These are phyloP conservation scores for Oceanites oceanicus DNA, from an alignment of 2,113 vertebrate species.

Conservation along the genomic window DNA sequence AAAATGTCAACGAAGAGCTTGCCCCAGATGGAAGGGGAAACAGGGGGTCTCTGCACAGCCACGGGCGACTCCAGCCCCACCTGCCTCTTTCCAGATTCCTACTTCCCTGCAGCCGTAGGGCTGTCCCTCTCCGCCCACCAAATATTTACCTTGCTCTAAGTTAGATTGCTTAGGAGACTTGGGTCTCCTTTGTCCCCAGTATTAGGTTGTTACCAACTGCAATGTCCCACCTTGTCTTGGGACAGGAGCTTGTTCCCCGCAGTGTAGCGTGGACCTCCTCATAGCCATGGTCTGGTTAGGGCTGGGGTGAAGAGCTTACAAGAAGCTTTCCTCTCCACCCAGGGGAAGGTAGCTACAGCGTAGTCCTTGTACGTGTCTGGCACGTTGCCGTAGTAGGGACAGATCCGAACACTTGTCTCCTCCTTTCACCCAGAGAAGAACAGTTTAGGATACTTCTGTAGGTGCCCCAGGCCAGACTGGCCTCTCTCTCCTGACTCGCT, in stretches of 20 bases:
- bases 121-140: not conserved
- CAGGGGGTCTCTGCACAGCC: not conserved
- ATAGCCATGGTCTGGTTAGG: not conserved
- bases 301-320: not conserved
- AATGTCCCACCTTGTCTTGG: not conserved
- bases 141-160: not conserved
- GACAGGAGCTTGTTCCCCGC: not conserved
- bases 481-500: not conserved
- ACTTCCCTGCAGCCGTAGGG: not conserved
- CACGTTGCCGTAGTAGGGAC: fast-evolving
- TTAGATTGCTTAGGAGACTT: not conserved
- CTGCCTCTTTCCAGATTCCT: not conserved
- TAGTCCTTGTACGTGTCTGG: not conserved
- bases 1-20: not conserved
- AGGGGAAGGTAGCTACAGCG: not conserved
- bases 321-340: not conserved
- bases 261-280: not conserved
- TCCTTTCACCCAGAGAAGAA: not conserved
- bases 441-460: not conserved
- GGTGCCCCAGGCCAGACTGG: not conserved
- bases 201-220: not conserved
- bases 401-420: not conserved
- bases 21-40: not conserved
- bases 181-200: not conserved
- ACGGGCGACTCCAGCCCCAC: fast-evolving